A percentile compares a stretch with the other conserved stretches of the same genome.
Evolutionary conservation across 1,140 invertebrate genomes (phyloP).

Genomic region (Lepidurus apus): DNA sequence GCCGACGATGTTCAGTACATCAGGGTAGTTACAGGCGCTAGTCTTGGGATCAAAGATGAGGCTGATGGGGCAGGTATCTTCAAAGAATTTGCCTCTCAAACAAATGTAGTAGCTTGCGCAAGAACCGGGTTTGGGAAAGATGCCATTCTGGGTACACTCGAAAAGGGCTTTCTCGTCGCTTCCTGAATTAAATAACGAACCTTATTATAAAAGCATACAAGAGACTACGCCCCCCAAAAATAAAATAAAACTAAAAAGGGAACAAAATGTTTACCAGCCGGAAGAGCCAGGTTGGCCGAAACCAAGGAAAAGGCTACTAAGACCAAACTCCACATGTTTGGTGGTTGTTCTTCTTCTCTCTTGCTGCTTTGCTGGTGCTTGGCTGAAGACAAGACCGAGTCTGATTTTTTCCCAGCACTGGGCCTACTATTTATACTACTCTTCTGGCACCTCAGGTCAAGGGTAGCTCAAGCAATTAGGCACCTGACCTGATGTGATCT

Average conservation of each 20-base stretch:
- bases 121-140: not conserved
- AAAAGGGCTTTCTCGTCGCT: not conserved
- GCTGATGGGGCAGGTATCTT: not conserved
- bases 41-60: not conserved
- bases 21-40: not conserved
- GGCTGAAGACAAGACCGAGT: not conserved
- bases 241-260: not conserved
- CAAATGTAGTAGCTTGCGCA: not conserved
- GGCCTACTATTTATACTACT: not conserved
- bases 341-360: not conserved
- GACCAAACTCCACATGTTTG: not conserved
- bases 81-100: not conserved
- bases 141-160: not conserved
- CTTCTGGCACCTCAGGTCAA: not conserved
- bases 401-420: not conserved
- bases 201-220: no score
- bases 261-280: not conserved
- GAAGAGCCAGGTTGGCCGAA: not conserved
- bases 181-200: no score
- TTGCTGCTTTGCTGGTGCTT: not conserved
- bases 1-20: not conserved
- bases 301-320: not conserved
- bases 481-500: no score
- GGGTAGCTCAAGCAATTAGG: not conserved
- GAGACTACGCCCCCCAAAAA: no score